A percentile compares a stretch with the other conserved stretches of the same genome.
phyloP scores from a whole-genome alignment of 2,113 vertebrate genomes.

The Beaufortia kweichowensis region DNA sequence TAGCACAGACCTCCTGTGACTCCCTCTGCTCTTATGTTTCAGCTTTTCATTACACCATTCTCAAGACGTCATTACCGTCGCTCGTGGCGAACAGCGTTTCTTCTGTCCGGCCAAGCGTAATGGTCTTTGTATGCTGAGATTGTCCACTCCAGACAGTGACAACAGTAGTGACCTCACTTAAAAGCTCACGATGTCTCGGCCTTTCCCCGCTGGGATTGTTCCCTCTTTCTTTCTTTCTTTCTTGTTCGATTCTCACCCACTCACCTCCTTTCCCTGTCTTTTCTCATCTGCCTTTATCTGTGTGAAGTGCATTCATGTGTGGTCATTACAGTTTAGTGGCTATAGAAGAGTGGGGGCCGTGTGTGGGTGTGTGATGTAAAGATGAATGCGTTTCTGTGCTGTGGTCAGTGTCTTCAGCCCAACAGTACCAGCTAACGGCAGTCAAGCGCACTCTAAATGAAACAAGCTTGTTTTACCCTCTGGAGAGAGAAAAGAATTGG shows the following conservation, averaged over 20 bases:
- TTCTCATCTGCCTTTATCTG: slow-evolving; percentile 2
- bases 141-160: slow-evolving; percentile 20
- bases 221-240: slow-evolving; percentile 33
- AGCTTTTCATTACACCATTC: slow-evolving; percentile 12
- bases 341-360: slow-evolving; percentile 19
- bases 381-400: slow-evolving; percentile 32
- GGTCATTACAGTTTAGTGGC: background rate
- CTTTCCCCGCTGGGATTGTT: background rate
- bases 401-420: slow-evolving; percentile 14
- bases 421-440: slow-evolving; percentile 32
- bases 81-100: slow-evolving; percentile 33
- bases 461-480: slow-evolving; percentile 30
- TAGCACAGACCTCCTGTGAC: background rate
- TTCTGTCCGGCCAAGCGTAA: slow-evolving; percentile 6
- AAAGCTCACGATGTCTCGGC: slow-evolving; percentile 46
- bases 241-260: slow-evolving; percentile 50
- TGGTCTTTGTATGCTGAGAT: slow-evolving; percentile 9
- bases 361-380: slow-evolving; percentile 30
- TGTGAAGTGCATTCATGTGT: slow-evolving; percentile 6
- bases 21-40: background rate
- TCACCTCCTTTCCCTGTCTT: slow-evolving; percentile 29
- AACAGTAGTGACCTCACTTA: slow-evolving; percentile 46
- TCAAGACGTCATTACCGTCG: slow-evolving; percentile 2
- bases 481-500: background rate
- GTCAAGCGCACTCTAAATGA: slow-evolving; percentile 40